Percentiles rank a stretch among this genome's conserved stretches.
Conservation (phyloP, 1,140 invertebrate species). For the Telenomus remus region DNA sequence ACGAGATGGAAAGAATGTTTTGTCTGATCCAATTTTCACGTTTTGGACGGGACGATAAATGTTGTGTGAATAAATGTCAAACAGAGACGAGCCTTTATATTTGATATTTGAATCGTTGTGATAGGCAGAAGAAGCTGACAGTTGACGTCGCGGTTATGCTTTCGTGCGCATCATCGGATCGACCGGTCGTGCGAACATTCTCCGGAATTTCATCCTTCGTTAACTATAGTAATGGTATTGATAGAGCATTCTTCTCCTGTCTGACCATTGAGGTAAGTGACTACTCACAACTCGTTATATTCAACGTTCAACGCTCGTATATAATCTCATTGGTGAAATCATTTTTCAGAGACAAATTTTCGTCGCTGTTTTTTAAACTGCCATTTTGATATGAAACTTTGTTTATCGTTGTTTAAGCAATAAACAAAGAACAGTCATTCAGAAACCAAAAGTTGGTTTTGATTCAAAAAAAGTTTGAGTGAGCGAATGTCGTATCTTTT, state of each 20-base stretch:
- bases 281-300: constrained; percentile 46
- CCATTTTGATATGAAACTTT: too few relatives aligned
- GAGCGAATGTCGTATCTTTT: too few relatives aligned
- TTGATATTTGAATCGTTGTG: constrained; percentile 44
- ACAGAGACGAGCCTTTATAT: constrained; percentile 28
- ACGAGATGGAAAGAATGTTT: too few relatives aligned
- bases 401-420: too few relatives aligned
- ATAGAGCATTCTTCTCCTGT: constrained; percentile 42
- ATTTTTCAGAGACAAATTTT: background rate
- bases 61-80: constrained; percentile 1
- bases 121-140: constrained; percentile 53
- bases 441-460: too few relatives aligned
- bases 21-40: too few relatives aligned
- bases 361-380: too few relatives aligned
- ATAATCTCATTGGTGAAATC: background rate
- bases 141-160: constrained; percentile 51
- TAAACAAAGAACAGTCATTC: too few relatives aligned
- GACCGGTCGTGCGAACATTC: constrained; percentile 52
- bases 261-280: constrained; percentile 58
- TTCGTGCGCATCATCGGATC: constrained; percentile 57
- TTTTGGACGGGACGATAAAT: background rate
- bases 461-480: too few relatives aligned
- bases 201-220: constrained; percentile 55
- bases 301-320: constrained; percentile 33
- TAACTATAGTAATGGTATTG: constrained; percentile 50